These are phyloP conservation scores for Scaptodrosophila latifasciaeformis DNA, from an alignment of 2,888 invertebrate species.

Conservation along the genomic window DNA sequence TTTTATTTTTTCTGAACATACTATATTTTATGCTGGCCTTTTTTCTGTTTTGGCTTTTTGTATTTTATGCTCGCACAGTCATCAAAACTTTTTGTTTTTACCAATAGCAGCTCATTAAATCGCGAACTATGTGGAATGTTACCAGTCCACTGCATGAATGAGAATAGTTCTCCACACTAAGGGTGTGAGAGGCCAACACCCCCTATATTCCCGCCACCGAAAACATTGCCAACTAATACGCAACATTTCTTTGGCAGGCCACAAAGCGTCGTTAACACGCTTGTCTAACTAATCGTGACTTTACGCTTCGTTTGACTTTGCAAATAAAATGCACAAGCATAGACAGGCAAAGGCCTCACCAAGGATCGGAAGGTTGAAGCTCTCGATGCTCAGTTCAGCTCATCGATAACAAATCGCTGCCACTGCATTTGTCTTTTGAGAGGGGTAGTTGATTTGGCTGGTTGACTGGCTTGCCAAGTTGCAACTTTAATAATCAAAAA, in stretches of 20 bases:
- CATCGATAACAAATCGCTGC: slow-evolving; percentile 17
- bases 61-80: slow-evolving; percentile 27
- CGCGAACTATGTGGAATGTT: slow-evolving; percentile 41
- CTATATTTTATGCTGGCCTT: slow-evolving; percentile 5
- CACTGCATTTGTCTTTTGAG: slow-evolving; percentile 12
- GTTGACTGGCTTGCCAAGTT: slow-evolving; percentile 34
- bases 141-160: slow-evolving; percentile 6
- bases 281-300: slow-evolving; percentile 74
- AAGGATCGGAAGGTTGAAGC: slow-evolving; percentile 1
- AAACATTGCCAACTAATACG: slow-evolving; percentile 34
- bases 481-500: slow-evolving; percentile 62
- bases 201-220: too few species aligned
- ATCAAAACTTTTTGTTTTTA: slow-evolving; percentile 53
- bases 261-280: slow-evolving; percentile 64
- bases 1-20: slow-evolving; percentile 23
- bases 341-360: slow-evolving; percentile 18
- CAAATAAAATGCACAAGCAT: slow-evolving; percentile 62
- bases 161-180: slow-evolving; percentile 6
- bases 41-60: background rate
- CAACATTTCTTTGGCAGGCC: slow-evolving; percentile 31
- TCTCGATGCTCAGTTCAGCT: background rate
- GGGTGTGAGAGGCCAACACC: background rate
- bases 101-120: slow-evolving; percentile 61
- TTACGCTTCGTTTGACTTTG: slow-evolving; percentile 72
- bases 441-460: background rate